These are phyloP conservation scores for Willisornis vidua DNA, from an alignment of 2,113 vertebrate species.

Conservation along the genomic window DNA sequence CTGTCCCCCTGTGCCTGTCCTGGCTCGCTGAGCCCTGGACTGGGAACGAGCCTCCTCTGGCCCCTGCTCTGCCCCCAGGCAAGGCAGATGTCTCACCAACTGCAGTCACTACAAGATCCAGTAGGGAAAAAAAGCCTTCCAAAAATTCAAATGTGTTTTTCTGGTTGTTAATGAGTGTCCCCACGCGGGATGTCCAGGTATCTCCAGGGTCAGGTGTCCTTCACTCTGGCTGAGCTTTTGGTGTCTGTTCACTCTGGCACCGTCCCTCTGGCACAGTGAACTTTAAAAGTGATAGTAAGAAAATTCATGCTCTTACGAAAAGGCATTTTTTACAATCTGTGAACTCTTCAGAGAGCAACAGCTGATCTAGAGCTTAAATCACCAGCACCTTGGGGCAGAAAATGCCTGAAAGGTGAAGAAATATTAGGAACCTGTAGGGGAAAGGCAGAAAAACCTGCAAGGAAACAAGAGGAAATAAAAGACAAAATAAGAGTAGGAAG, in stretches of 20 bases:
- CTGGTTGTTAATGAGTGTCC: not conserved
- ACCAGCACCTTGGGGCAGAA: not conserved
- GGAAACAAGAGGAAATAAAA: not conserved
- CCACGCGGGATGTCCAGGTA: not conserved
- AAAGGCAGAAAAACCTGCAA: not conserved
- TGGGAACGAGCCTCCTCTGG: not conserved
- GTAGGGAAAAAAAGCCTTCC: not conserved
- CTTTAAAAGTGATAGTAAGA: not conserved
- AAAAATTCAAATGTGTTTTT: not conserved
- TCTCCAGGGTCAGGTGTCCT: not conserved
- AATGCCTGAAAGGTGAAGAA: not conserved
- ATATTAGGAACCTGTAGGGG: not conserved
- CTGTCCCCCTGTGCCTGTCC: too few relatives aligned
- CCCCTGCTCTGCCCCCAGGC: not conserved
- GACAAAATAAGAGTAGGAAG: not conserved
- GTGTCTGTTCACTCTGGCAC: not conserved
- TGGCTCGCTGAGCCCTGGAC: not conserved
- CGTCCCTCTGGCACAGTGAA: not conserved
- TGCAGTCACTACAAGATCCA: not conserved
- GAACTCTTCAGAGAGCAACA: not conserved
- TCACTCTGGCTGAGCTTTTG: not conserved
- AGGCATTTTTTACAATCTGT: not conserved
- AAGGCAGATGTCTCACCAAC: not conserved
- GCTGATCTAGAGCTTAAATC: not conserved
- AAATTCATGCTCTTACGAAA: not conserved